Base-by-base conservation (phyloP, 2,797 vertebrate species). In the Enteromius treurensis region DNA sequence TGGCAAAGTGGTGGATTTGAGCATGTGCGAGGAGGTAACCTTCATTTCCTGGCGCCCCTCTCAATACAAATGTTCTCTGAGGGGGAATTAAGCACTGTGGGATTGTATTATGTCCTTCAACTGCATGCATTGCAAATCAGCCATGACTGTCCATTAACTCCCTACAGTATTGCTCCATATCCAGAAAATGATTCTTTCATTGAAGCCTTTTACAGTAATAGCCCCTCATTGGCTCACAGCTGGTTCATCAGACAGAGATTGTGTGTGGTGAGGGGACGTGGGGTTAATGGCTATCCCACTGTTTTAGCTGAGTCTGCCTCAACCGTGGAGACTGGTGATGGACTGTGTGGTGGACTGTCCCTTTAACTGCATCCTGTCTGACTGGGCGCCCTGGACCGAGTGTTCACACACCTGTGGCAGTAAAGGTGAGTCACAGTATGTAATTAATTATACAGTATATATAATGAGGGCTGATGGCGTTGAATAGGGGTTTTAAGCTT, bases 351-450 rank as follows among this genome's bases (percentile, higher is more conserved):
- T 98, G 42, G 93, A 95, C 21, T 99, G 98, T 67, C 92, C 96
- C 0, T 93, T 98, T 87, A 97, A 96, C 93, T 99, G 98, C 87
- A 91, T 92, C 5, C 95, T 98, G 42, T 97, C 97, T 0, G 95
- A 95, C 0, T 99, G 98, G 98, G 96, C 97, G 0, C 42, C 93
- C 1, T 99, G 98, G 98, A 95, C 95, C 0, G 93, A 94, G 45
- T 99, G 98, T 85, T 97, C 97, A 8, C 95, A 95, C 78, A 95
- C 95, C 4, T 99, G 98, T 70, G 98, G 97, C 0, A 87, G 90
- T 11, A 94, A 93, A 91, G 97, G 98, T 99, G 95, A 91, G 88
- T 82, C 51, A 29, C 15, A 15, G 7, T 40, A 40, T 80, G 51
- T 23, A 14, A 14, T n/a, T 17, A 65, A 64, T 64, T 62, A 62